Percentiles rank a stretch among this genome's conserved stretches.
These are phyloP conservation scores for Epizoanthus rinbou DNA, from an alignment of 92 coral and sea anemone species.

Conservation along the genomic window DNA sequence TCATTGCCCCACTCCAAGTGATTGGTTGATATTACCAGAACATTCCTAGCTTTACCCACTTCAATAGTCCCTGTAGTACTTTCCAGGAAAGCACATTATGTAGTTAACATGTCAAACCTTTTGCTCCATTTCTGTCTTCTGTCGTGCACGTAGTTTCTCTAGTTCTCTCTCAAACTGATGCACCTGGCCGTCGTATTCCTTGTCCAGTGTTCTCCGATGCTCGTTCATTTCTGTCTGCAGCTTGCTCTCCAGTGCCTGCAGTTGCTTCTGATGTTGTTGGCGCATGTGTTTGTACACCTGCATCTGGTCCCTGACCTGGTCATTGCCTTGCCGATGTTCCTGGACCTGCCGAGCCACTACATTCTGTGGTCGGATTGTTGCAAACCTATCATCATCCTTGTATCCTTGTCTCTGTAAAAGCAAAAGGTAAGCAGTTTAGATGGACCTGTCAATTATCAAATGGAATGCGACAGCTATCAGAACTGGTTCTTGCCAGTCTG, in stretches of 20 bases:
- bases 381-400: constrained; percentile 92
- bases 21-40: too few relatives aligned
- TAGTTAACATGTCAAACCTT: constrained; percentile 47
- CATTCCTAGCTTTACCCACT: too few relatives aligned
- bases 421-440: neutral
- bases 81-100: too few relatives aligned
- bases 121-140: constrained; percentile 95
- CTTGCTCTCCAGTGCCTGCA: constrained; percentile 78
- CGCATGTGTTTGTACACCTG: constrained; percentile 95
- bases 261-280: constrained; percentile 90
- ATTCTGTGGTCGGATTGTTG: constrained; percentile 98
- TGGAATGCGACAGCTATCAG: too few relatives aligned
- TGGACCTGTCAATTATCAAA: too few relatives aligned
- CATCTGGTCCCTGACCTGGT: constrained; percentile 92
- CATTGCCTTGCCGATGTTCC: constrained; percentile 86
- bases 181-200: constrained; percentile 95
- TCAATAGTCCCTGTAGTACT: too few relatives aligned
- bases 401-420: constrained; percentile 59
- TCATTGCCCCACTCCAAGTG: too few relatives aligned
- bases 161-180: constrained; percentile 96
- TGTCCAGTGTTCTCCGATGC: constrained; percentile 87
- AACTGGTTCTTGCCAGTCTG: too few relatives aligned
- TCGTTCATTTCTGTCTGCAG: constrained; percentile 96
- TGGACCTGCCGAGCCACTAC: constrained; percentile 90
- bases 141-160: constrained; percentile 87